These are phyloP conservation scores for Passer domesticus DNA, from an alignment of 2,113 vertebrate species.

Conservation along the genomic window DNA sequence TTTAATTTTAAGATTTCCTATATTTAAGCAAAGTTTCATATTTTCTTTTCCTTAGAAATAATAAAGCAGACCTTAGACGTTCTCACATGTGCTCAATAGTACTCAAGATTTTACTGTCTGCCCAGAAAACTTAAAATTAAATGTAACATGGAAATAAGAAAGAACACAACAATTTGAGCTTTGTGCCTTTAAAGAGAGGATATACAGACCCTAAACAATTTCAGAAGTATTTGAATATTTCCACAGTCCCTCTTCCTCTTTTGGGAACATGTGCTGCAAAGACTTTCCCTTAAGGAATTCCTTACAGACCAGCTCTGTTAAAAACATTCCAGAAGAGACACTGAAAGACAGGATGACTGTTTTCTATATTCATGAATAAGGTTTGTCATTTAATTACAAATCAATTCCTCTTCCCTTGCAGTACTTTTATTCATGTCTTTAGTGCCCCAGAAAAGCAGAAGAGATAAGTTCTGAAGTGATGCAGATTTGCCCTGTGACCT, in stretches of 20 bases:
- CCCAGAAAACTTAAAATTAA: not conserved
- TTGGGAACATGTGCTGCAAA: not conserved
- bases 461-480: not conserved
- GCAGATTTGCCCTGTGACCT: not conserved
- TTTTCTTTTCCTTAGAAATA: not conserved
- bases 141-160: not conserved
- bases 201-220: not conserved
- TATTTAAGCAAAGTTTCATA: not conserved
- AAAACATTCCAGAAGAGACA: not conserved
- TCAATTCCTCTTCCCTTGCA: not conserved
- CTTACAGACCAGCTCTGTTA: not conserved
- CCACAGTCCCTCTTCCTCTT: slow-evolving; percentile 1
- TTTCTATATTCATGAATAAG: not conserved
- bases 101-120: not conserved
- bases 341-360: not conserved
- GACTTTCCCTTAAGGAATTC: not conserved
- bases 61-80: not conserved
- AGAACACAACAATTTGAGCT: not conserved
- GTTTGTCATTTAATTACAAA: not conserved
- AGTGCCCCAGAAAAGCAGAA: not conserved
- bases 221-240: slow-evolving; percentile 33
- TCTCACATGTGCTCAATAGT: not conserved
- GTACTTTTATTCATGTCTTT: not conserved
- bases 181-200: not conserved
- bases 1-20: not conserved